phyloP scores from a whole-genome alignment of 1,140 invertebrate genomes.

The Drosophila melanogaster region DNA sequence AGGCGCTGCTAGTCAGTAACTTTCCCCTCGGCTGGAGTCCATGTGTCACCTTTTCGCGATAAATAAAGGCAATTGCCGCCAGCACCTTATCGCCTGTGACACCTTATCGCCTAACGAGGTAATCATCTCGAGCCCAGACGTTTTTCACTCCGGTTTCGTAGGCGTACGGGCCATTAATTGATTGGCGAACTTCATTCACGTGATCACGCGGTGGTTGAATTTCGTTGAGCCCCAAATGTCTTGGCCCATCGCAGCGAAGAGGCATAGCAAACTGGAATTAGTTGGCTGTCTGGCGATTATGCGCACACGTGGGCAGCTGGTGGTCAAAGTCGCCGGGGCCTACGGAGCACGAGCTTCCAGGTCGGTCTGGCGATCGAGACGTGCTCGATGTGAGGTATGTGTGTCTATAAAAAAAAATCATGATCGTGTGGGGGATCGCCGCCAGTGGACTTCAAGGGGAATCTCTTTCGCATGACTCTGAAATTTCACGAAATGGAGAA shows the following conservation, averaged over 20 bases:
- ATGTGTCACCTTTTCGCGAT: conserved; percentile 27
- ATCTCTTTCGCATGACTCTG: conserved; percentile 1
- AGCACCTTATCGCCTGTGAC: too few relatives aligned
- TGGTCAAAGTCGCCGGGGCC: conserved; percentile 32
- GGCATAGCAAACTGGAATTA: conserved; percentile 16
- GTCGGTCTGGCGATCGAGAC: conserved; percentile 22
- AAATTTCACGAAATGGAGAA: neutral
- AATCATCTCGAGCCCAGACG: conserved; percentile 11
- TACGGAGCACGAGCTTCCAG: conserved; percentile 21
- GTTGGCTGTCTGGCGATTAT: conserved; percentile 34
- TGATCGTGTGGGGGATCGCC: conserved; percentile 6
- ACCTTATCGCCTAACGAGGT: conserved; percentile 30
- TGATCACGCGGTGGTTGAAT: conserved; percentile 48
- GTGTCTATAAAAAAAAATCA: conserved; percentile 23
- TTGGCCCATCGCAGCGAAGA: neutral
- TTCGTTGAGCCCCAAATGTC: conserved; percentile 9
- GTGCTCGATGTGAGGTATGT: conserved; percentile 18
- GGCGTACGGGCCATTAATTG: conserved; percentile 31
- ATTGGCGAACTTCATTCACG: conserved; percentile 43
- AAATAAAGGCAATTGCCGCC: conserved; percentile 9
- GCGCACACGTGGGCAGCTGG: conserved; percentile 40
- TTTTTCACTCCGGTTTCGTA: conserved; percentile 3
- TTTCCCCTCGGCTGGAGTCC: conserved; percentile 47
- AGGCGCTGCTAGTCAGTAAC: conserved; percentile 32
- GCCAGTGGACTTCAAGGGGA: neutral